Evolutionary conservation across 2,113 vertebrate species (phyloP).

Genomic region (Elanoides forficatus): DNA sequence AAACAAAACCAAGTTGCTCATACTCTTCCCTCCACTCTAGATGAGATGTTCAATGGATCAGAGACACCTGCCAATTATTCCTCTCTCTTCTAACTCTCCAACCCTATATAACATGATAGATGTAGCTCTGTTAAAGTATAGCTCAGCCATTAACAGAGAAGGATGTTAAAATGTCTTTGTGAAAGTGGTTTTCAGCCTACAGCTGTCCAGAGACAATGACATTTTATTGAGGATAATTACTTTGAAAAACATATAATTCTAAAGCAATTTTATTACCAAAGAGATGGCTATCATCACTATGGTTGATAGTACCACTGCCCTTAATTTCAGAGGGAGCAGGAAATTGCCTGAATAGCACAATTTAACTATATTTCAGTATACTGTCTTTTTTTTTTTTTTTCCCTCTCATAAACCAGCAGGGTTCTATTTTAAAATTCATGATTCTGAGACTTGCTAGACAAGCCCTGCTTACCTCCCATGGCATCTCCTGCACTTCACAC

Average conservation of each 20-base stretch:
- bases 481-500: neutral
- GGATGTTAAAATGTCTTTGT: neutral
- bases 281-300: neutral
- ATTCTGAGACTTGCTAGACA: neutral
- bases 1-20: neutral
- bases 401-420: neutral
- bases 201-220: neutral
- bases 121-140: neutral
- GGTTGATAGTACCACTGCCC: neutral
- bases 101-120: neutral
- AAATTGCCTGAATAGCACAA: neutral
- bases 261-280: neutral
- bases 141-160: neutral
- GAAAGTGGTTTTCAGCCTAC: neutral
- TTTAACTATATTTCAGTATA: neutral
- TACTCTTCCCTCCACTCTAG: neutral
- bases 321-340: neutral
- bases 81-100: neutral
- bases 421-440: neutral
- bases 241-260: neutral
- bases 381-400: neutral
- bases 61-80: neutral
- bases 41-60: neutral
- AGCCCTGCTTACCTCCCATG: neutral
- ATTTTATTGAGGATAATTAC: neutral